Evolutionary conservation across 1,140 invertebrate species (phyloP), one percentile per base, ranked within the genome.

Genomic region (Drosophila insularis): DNA sequence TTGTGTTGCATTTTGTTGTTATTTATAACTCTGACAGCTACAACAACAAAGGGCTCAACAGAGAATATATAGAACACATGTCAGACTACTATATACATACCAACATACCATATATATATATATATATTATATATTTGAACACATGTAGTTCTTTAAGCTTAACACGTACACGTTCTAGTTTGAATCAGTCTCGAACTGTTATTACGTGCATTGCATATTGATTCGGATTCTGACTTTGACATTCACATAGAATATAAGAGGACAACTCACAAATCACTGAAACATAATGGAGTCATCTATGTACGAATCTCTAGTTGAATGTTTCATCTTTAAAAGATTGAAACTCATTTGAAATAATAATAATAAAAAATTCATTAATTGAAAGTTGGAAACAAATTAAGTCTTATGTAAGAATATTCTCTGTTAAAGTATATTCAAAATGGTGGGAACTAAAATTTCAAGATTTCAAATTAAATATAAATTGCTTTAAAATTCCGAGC

Each of bases 111-210:
- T n/a, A n/a, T n/a, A n/a, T 23, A 23, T 19, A 32, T 78, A 40
- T 31, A 4, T n/a, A 8, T 58, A 56, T 43, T 58, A 50, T 43
- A 68, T 54, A 60, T 68, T 53, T 43, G 68, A 72, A 68, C 61
- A 63, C 14, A 27, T 61, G 61, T 35, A 46, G 60, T 61, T 79
- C 75, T 67, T 73, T 55, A 73, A 64, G 78, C 82, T 63, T 54
- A 32, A 72, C 82, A 86, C 82, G 82, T 86, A 87, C 79, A 21
- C 89, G 84, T 87, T 87, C 84, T 87, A 87, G 84, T 87, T 87
- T 84, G 84, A 19, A 63, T 66, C 58, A 63, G 72, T 6, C 54
- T 58, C 63, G 13, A 50, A 50, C 43, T 50, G 68, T 68, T 80
- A 84, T 87, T 87, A 87, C 84, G 84, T 87, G 84, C 61, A 69